Base-by-base conservation (phyloP, 1,140 invertebrate species). In the Drosophila bocqueti region DNA sequence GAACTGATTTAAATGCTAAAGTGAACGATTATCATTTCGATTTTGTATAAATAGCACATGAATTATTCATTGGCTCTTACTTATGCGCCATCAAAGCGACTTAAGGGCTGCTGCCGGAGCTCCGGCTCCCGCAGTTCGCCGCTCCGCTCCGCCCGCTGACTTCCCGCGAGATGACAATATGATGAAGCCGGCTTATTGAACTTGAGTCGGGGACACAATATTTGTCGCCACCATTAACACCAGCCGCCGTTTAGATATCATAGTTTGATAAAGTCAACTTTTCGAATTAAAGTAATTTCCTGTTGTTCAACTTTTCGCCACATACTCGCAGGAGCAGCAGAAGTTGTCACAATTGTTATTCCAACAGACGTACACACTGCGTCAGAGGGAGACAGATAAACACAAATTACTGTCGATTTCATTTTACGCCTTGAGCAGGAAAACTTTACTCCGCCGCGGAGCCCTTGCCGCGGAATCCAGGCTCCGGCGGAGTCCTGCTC, bases 381-480 rank as follows among this genome's bases (percentile, higher is more conserved):
- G 54, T 55, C 13, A 63, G 60, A 69, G 58, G 49, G 49, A 58
- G 46, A 60, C 60, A 74, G 78, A 84, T 81, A 81, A 81, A 85
- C 81, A 90, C 81, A 90, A 90, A 89, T 85, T 89, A 90, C 85
- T 90, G 85, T 89, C 85, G 85, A 89, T 89, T 89, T 89, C 85
- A 89, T 89, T 89, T 89, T 77, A 90, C 85, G 85, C 85, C 85
- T 90, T 90, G 85, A 90, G 84, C 84, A 90, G 72, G 57, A 73
- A 90, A 89, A 89, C 69, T 90, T 89, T 87, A 81, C 83, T 73
- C 62, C 72, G 77, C 73, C 46, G 60, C 46, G 62, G 55, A 82
- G 67, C 47, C 62, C 63, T 76, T 58, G 74, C 42, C 36, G 63
- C 26, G 34, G 68, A 78, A 76, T 72, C 61, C 69, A 40, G 47